Conservation (phyloP, 2,888 invertebrate species). For the Epinotia demarniana region DNA sequence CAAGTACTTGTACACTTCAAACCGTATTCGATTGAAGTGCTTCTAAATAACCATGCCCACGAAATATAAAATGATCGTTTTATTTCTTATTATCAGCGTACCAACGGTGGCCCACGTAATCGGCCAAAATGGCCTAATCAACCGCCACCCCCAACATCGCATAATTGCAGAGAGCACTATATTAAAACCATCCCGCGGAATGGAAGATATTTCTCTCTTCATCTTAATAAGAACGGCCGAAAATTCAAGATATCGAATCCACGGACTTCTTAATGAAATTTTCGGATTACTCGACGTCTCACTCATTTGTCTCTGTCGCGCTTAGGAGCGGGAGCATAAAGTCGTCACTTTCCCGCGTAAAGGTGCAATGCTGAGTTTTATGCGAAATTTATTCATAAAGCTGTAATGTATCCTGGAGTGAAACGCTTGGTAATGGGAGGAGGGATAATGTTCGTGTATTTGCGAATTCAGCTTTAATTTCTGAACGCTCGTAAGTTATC, state of each 20-base stretch:
- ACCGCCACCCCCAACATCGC: conserved; percentile 52
- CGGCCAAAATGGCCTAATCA: conserved; percentile 28
- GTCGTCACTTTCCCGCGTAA: conserved; percentile 70
- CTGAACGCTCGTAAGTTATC: conserved; percentile 69
- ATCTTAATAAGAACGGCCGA: conserved; percentile 76
- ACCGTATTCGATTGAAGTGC: background rate
- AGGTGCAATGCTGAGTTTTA: conserved; percentile 83
- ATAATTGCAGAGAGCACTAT: conserved; percentile 70
- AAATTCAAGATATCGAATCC: conserved; percentile 81
- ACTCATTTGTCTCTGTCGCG: conserved; percentile 58
- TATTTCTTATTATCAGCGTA: background rate
- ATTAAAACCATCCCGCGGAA: conserved; percentile 72
- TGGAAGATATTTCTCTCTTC: conserved; percentile 71
- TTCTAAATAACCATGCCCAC: background rate
- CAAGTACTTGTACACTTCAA: background rate
- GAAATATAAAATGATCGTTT: background rate
- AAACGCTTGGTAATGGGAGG: conserved; percentile 78
- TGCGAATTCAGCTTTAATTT: conserved; percentile 75
- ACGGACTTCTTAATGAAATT: conserved; percentile 83
- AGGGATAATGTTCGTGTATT: conserved; percentile 74
- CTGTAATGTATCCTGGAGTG: conserved; percentile 83
- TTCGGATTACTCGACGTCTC: conserved; percentile 78
- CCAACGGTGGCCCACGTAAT: conserved; percentile 15
- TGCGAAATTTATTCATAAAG: conserved; percentile 86
- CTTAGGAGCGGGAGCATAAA: conserved; percentile 51